Conservation (phyloP, 1,140 invertebrate genomes). For the Gonatopus flavifemur region DNA sequence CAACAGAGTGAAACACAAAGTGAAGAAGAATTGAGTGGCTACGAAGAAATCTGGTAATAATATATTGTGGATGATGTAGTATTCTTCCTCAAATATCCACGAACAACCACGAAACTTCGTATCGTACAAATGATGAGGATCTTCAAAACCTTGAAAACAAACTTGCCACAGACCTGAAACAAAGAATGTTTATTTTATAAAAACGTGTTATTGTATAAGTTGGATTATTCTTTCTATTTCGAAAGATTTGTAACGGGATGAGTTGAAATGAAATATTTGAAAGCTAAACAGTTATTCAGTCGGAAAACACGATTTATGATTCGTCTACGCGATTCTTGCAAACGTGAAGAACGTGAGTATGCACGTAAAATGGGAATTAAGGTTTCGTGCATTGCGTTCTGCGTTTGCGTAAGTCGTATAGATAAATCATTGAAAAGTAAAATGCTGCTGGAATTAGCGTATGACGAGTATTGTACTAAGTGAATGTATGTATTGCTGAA, state of each 20-base stretch:
- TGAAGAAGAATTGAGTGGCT: slow-evolving; percentile 90
- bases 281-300: slow-evolving; percentile 2
- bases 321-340: too few relatives aligned
- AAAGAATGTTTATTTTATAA: background rate
- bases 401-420: too few relatives aligned
- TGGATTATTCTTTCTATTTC: background rate
- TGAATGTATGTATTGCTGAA: too few relatives aligned
- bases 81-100: slow-evolving; percentile 94
- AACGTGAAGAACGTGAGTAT: too few relatives aligned
- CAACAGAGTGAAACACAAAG: slow-evolving; percentile 77
- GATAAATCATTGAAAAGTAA: too few relatives aligned
- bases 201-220: slow-evolving; percentile 2
- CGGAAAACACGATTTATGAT: too few relatives aligned
- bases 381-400: too few relatives aligned
- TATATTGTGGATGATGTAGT: slow-evolving; percentile 84
- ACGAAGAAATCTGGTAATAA: slow-evolving; percentile 88
- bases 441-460: too few relatives aligned
- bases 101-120: slow-evolving; percentile 79
- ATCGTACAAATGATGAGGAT: slow-evolving; percentile 79
- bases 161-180: slow-evolving; percentile 89
- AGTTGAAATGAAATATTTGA: too few relatives aligned
- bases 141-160: slow-evolving; percentile 83
- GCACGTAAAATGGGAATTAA: too few relatives aligned
- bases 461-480: too few relatives aligned
- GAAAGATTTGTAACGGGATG: too few relatives aligned